These are phyloP conservation scores for Danaus chrysippus DNA, from an alignment of 2,888 invertebrate genomes.

Conservation along the genomic window DNA sequence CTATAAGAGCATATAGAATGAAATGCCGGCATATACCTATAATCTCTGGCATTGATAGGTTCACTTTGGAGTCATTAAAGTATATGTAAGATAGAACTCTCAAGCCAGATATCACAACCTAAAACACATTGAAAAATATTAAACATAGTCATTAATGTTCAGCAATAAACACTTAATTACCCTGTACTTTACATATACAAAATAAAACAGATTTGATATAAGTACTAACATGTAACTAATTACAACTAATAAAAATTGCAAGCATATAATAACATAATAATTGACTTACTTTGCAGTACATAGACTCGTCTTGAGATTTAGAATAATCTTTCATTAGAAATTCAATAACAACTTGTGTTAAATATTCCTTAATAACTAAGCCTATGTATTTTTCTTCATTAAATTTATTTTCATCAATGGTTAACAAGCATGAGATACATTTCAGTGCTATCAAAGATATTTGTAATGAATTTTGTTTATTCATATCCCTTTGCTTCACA, in stretches of 20 bases:
- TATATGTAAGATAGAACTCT: constrained; percentile 64
- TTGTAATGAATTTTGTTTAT: constrained; percentile 49
- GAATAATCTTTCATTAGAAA: constrained; percentile 57
- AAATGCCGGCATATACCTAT: constrained; percentile 80
- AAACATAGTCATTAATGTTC: too few relatives aligned
- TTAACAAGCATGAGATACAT: constrained; percentile 51
- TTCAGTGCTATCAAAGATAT: constrained; percentile 56
- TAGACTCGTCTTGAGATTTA: constrained; percentile 62
- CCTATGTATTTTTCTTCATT: constrained; percentile 32
- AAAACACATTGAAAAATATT: constrained; percentile 32
- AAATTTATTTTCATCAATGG: constrained; percentile 47
- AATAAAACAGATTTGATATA: too few relatives aligned
- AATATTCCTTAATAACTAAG: constrained; percentile 51
- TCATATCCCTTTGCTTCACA: constrained; percentile 38
- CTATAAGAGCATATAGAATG: constrained; percentile 75
- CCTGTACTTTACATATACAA: too few relatives aligned
- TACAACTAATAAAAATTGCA: too few relatives aligned
- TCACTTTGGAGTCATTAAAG: constrained; percentile 54
- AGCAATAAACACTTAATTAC: too few relatives aligned
- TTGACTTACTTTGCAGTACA: constrained; percentile 70
- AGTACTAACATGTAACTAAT: too few relatives aligned
- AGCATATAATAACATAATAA: neutral
- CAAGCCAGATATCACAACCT: constrained; percentile 74
- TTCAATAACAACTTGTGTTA: constrained; percentile 58
- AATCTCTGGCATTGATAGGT: constrained; percentile 65